phyloP scores from a whole-genome alignment of 2,888 invertebrate genomes.

The Anorthoa munda region DNA sequence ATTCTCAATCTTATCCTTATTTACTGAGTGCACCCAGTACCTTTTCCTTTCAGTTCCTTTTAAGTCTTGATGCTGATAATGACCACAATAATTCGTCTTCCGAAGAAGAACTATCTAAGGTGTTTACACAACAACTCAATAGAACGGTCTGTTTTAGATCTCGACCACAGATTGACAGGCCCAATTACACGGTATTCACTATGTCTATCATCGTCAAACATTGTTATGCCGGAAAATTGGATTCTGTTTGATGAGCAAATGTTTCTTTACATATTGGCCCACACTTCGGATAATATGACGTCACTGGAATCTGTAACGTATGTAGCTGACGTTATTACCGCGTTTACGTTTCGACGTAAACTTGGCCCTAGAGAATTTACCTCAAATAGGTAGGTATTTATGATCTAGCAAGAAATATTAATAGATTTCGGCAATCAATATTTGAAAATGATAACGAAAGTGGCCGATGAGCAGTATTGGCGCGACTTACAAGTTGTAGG shows the following conservation, averaged over 20 bases:
- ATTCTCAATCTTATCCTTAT: too few species aligned
- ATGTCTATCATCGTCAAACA: conserved; percentile 55
- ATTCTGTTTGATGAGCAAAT: conserved; percentile 54
- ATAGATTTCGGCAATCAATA: background rate
- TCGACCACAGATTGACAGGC: conserved; percentile 50
- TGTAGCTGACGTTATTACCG: conserved; percentile 23
- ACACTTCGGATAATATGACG: conserved; percentile 44
- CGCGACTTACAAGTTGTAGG: too few species aligned
- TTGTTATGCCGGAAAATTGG: conserved; percentile 58
- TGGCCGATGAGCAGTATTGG: too few species aligned
- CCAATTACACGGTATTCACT: conserved; percentile 60
- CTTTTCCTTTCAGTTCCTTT: too few species aligned
- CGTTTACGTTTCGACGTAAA: conserved; percentile 22
- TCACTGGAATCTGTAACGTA: conserved; percentile 34
- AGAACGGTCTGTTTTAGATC: conserved; percentile 51
- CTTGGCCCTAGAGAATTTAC: conserved; percentile 12
- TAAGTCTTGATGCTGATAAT: too few species aligned
- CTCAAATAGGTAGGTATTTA: background rate
- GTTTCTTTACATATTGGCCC: conserved; percentile 53
- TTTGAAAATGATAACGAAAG: too few species aligned
- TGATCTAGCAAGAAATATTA: background rate
- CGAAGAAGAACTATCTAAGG: background rate
- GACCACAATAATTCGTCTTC: too few species aligned
- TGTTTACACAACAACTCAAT: conserved; percentile 54
- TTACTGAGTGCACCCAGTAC: too few species aligned